phyloP scores from a whole-genome alignment of 2,888 invertebrate genomes.

The Geophilus truncorum region DNA sequence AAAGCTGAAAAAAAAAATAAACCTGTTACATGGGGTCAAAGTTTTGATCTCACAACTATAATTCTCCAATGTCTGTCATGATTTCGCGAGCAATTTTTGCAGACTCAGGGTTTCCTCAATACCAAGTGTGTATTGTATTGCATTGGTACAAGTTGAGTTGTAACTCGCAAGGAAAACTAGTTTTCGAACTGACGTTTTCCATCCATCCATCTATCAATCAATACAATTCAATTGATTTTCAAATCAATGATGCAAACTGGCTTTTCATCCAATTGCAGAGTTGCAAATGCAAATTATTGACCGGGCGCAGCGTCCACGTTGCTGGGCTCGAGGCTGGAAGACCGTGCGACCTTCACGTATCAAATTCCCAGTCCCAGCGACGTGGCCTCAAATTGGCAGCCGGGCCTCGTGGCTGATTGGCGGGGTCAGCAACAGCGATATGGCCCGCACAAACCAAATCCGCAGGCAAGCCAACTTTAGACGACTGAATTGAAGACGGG shows the following conservation, averaged over 20 bases:
- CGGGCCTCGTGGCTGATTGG: conserved; percentile 8
- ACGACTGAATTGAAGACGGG: neutral
- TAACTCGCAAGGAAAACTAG: too few relatives aligned
- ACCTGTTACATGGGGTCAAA: neutral
- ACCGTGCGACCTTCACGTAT: neutral
- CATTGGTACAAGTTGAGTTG: too few relatives aligned
- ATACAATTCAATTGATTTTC: neutral
- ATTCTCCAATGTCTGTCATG: neutral
- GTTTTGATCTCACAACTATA: neutral
- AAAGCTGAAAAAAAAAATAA: neutral
- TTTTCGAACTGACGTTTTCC: too few relatives aligned
- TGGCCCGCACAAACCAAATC: neutral
- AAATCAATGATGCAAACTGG: neutral
- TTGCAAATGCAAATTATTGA: conserved; percentile 7
- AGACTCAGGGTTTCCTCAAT: too few relatives aligned
- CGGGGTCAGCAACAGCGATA: conserved; percentile 14
- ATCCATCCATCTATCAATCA: too few relatives aligned
- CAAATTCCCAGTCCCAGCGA: conserved; percentile 1
- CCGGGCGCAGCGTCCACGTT: neutral
- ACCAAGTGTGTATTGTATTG: too few relatives aligned
- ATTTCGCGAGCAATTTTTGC: neutral
- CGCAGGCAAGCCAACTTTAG: conserved; percentile 1
- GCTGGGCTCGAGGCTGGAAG: neutral
- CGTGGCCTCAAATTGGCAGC: conserved; percentile 4
- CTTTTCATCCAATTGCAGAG: neutral